These are phyloP conservation scores for Chelmon rostratus DNA, from an alignment of 2,797 vertebrate genomes.

Conservation along the genomic window DNA sequence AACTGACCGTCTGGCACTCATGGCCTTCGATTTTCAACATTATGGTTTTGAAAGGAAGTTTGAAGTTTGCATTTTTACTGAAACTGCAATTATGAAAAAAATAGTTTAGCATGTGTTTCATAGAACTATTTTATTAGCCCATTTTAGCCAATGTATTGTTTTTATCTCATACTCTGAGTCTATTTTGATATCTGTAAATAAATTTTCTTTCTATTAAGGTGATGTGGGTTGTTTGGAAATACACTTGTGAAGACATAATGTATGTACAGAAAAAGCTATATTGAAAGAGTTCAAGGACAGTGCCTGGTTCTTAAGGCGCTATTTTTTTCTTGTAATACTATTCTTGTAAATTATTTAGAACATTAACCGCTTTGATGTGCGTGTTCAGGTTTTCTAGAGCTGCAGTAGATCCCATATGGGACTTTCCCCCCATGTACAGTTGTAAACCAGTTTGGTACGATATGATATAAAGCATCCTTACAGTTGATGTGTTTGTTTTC, in stretches of 20 bases:
- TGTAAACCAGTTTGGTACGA: slow-evolving; percentile 43
- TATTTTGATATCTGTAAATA: slow-evolving; percentile 69
- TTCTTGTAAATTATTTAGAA: slow-evolving; percentile 69
- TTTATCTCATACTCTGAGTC: slow-evolving; percentile 10
- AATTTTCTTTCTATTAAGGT: slow-evolving; percentile 35
- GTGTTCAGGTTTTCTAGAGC: slow-evolving; percentile 39
- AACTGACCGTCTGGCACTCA: background rate
- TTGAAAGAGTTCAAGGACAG: slow-evolving; percentile 35
- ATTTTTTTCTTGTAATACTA: slow-evolving; percentile 11
- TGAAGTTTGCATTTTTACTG: slow-evolving; percentile 5
- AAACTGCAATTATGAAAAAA: background rate
- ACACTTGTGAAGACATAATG: slow-evolving; percentile 46
- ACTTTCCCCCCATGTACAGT: slow-evolving; percentile 25
- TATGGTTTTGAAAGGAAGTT: background rate
- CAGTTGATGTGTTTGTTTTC: slow-evolving; percentile 16
- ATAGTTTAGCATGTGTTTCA: slow-evolving; percentile 15
- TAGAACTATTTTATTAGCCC: background rate
- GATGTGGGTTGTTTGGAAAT: slow-evolving; percentile 37
- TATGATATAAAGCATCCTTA: slow-evolving; percentile 39
- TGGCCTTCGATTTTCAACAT: background rate
- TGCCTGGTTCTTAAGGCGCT: slow-evolving; percentile 1
- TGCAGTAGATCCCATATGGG: slow-evolving; percentile 11
- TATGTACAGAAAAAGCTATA: slow-evolving; percentile 60
- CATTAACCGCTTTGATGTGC: slow-evolving; percentile 55
- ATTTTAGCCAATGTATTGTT: slow-evolving; percentile 3